A percentile compares a stretch with the other conserved stretches of the same genome.
Conservation (phyloP, 2,113 vertebrate species). For the Stercorarius parasiticus region DNA sequence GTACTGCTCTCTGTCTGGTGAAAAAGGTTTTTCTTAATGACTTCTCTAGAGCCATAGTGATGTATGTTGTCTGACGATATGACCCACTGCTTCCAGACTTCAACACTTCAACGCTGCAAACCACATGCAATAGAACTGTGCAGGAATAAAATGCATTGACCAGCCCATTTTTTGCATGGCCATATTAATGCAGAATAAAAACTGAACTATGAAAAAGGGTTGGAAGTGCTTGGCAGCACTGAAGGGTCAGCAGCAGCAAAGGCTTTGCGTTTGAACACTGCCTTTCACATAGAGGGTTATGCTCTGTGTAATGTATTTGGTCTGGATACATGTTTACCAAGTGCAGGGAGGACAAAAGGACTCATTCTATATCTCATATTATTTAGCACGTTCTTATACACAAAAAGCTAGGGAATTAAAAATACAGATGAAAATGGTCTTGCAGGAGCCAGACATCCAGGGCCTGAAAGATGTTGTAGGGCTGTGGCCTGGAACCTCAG, state of each 20-base stretch:
- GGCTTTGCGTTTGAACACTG: neutral
- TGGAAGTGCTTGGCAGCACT: neutral
- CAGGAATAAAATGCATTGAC: neutral
- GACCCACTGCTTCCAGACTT: neutral
- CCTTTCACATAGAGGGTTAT: neutral
- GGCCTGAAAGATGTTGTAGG: neutral
- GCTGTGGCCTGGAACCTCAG: neutral
- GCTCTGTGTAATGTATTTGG: neutral
- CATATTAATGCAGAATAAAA: neutral
- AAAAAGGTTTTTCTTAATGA: neutral
- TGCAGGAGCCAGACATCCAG: neutral
- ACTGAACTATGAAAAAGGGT: neutral
- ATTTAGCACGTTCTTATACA: neutral
- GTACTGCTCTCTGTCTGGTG: neutral
- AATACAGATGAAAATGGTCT: neutral
- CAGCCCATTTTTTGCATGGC: neutral
- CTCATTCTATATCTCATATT: neutral
- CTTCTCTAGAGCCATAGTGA: neutral
- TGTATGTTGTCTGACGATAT: neutral
- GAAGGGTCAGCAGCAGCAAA: neutral
- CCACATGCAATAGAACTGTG: accelerated
- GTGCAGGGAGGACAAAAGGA: neutral
- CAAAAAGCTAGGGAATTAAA: neutral
- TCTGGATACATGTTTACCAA: neutral
- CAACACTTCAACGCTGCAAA: neutral